Base-by-base conservation (phyloP, 2,113 vertebrate species). In the Falcunculus frontatus region DNA sequence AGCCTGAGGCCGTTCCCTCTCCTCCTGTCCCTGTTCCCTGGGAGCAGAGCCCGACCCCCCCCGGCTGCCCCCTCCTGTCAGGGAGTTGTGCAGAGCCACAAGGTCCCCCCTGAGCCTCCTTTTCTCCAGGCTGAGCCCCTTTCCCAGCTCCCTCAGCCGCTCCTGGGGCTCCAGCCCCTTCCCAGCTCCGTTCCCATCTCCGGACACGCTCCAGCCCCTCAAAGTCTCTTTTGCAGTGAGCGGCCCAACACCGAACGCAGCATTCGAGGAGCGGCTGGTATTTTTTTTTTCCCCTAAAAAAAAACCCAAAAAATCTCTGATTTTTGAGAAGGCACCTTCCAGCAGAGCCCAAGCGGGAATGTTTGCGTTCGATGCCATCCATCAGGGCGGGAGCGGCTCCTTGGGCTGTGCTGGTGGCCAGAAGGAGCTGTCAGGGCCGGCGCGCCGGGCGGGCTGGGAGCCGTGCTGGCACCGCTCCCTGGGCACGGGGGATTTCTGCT, bases 341-440 rank as follows among this genome's bases (percentile, higher is more conserved):
- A 64, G 57, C 81, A 52, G 56, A 56, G 26, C 47, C 77, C 11
- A 55, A 19, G 46, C 1, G 46, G 89, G 74, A 29, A 49, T 8
- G 73, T 73, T 46, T 13, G 72, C 1, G 1, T 33, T 53, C 1
- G 0, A 3, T 30, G 6, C 35, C 73, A 11, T 63, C 84, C 78
- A 6, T 89, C 80, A 37, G 16, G 0, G 2, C 15, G 35, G 77
- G 29, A 79, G 68, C 6, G 1, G 57, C 76, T 84, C 41, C 55
- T 22, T 11, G 65, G 18, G 59, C 67, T 47, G 53, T 9, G 33
- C 37, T 9, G 26, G 3, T 41, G 91, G 89, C 42, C 89, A 78
- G 94, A 72, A 91, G 88, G 92, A 93, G 94, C 96, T 84, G 94
- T 70, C 95, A 78, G 84, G 86, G 87, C 81, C 25, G 33, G 56